Evolutionary conservation across 2,113 vertebrate genomes (phyloP).

Genomic region (Scolopax mira): DNA sequence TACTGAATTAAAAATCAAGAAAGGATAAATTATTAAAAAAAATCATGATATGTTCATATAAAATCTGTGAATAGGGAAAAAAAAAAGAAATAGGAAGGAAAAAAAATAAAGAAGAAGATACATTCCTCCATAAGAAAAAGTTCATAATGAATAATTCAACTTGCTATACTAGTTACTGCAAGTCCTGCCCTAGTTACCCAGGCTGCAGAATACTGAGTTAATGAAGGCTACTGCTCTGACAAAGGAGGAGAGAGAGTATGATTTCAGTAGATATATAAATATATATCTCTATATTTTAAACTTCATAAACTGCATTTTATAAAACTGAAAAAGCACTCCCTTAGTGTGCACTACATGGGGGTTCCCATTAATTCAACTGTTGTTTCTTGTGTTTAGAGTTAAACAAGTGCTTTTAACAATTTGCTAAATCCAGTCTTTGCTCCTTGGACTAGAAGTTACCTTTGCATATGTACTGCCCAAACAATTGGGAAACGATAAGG

Average conservation of each 20-base stretch:
- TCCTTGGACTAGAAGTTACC: neutral
- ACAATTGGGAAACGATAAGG: slow-evolving; percentile 38
- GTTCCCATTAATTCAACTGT: neutral
- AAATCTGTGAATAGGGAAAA: neutral
- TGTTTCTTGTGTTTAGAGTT: neutral
- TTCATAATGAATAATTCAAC: slow-evolving; percentile 58
- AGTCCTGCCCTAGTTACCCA: slow-evolving; percentile 50
- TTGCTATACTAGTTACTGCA: slow-evolving; percentile 40
- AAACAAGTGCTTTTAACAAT: neutral
- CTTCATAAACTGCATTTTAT: neutral
- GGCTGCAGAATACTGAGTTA: slow-evolving; percentile 43
- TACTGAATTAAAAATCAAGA: neutral
- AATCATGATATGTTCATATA: neutral
- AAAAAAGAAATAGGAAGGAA: neutral
- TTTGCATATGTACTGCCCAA: neutral
- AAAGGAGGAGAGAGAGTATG: neutral
- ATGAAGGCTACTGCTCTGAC: slow-evolving; percentile 8
- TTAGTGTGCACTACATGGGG: neutral
- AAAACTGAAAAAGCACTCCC: neutral
- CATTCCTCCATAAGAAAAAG: neutral
- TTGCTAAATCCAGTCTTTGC: neutral
- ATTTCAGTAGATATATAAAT: neutral
- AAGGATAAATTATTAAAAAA: neutral
- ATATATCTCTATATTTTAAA: neutral
- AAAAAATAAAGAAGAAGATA: neutral